Percentiles rank a stretch among this genome's conserved stretches.
phyloP scores from a whole-genome alignment of 2,113 vertebrate genomes.

The Cryptotis parvus region DNA sequence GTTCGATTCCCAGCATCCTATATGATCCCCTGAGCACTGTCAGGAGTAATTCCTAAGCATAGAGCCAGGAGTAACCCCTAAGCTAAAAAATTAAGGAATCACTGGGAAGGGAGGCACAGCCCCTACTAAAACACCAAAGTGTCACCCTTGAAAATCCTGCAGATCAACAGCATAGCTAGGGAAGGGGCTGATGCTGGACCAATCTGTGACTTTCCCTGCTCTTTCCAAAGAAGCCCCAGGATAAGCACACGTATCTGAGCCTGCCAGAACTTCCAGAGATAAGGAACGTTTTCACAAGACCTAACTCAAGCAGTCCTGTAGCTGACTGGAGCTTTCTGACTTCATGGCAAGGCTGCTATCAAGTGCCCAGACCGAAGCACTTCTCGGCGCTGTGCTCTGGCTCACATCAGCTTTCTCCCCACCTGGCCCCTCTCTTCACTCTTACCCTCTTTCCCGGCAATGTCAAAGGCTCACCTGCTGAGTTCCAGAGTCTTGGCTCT shows the following conservation, averaged over 20 bases:
- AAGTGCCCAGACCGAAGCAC: neutral
- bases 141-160: neutral
- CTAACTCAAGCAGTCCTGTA: neutral
- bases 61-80: too few species aligned
- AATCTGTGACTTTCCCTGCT: neutral
- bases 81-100: too few species aligned
- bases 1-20: too few species aligned
- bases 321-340: neutral
- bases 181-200: neutral
- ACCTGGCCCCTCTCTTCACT: neutral
- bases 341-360: neutral
- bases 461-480: neutral
- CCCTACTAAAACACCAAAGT: too few species aligned
- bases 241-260: neutral
- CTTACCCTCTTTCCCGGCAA: neutral
- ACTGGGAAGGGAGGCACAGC: too few species aligned
- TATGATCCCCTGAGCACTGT: too few species aligned
- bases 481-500: neutral
- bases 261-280: neutral
- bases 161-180: neutral
- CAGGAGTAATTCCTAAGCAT: too few species aligned
- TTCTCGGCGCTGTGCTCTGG: neutral
- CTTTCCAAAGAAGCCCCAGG: neutral
- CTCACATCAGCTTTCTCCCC: neutral
- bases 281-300: neutral